Base-by-base conservation (phyloP, 2,113 vertebrate genomes). In the Dolichotis patagonum region DNA sequence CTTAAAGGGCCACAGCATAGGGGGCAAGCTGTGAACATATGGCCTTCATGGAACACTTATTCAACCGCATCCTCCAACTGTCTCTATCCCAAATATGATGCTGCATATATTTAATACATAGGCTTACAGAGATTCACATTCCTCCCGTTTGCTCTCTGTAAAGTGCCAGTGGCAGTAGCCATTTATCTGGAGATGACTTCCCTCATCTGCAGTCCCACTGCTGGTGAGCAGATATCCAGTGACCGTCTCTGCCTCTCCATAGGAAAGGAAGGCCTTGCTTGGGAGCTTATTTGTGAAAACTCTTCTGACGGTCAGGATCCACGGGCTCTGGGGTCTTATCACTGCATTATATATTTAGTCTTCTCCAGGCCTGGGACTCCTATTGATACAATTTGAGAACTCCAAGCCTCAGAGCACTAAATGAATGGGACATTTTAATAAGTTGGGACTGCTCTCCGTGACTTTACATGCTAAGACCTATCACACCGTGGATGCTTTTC, bases 81-180 rank as follows among this genome's bases (percentile, higher is more conserved):
- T 30, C 19, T 20, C 4, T 0, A 0, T 73, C 84, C 58, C 10
- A 0, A 41, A 9, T 7, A 26, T 5, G 69, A 32, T 28, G 22
- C 84, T 78, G 7, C 30, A 9, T 10, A 32, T 14, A 0, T 7
- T 65, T 30, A 5, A 65, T 65, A 30, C 14, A 11, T 65, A 5
- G 49, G 69, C 52, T 75, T 8, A n/a, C 14, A 7, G 80, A 81
- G 77, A n/a, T 1, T 5, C 60, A 4, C 0, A 1, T 49, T 77
- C 35, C 13, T 81, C 56, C 49, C 30, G 2, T 5, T 14, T 14
- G 38, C 6, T 83, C n/a, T 4, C 35, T 38, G 67, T 38, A n/a
- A 38, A 71, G 8, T 71, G n/a, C n/a, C 5, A 41, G 71, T 43
- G 11, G 24, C 41, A 75, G 71, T 41, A 75, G 71, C 24, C 5